Base-by-base conservation (phyloP, 2,888 invertebrate species). In the Leuctra nigra region DNA sequence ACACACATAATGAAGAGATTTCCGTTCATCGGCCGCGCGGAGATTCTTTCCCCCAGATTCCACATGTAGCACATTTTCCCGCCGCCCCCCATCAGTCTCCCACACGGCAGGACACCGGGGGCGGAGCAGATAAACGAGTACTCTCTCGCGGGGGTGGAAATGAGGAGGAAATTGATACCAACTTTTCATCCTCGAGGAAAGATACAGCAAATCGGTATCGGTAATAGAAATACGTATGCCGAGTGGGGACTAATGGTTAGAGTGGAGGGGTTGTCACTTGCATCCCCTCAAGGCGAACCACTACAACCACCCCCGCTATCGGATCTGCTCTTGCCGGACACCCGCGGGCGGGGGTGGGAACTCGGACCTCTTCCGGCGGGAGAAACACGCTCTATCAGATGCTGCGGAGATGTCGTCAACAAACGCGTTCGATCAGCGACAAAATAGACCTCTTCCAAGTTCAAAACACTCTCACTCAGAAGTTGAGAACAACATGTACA, bases 131-230 rank as follows among this genome's bases (percentile, higher is more conserved):
- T 56, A 47, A 52, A 56, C 52, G 56, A 39, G 41, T 33, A 33
- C 33, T 39, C 47, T 50, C 20, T 41, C 35, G 18, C 35, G 20
- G 20, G n/a, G 22, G 50, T 29, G 50, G 52, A 44, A 52, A 56
- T 36, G 48, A 53, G 41, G 22, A 53, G 57, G 57, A 57, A 54
- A 57, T 57, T 57, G 57, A 54, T 54, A 44, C 54, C 57, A 50
- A 54, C 57, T 54, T 57, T 54, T 57, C 57, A 57, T 57, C 53
- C 35, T n/a, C n/a, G 53, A 33, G 29, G 46, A 35, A 41, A 18
- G 16, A 4, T 36, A 18, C n/a, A 44, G 53, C 54, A 57, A 57
- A 57, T 53, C 57, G 53, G 38, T 54, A 24, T 36, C 38, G 46
- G 38, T 57, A 57, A 57, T 54, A 57, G 57, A 57, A 54, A 57